Evolutionary conservation across 2,888 invertebrate genomes (phyloP).

Genomic region (Timandra comae): DNA sequence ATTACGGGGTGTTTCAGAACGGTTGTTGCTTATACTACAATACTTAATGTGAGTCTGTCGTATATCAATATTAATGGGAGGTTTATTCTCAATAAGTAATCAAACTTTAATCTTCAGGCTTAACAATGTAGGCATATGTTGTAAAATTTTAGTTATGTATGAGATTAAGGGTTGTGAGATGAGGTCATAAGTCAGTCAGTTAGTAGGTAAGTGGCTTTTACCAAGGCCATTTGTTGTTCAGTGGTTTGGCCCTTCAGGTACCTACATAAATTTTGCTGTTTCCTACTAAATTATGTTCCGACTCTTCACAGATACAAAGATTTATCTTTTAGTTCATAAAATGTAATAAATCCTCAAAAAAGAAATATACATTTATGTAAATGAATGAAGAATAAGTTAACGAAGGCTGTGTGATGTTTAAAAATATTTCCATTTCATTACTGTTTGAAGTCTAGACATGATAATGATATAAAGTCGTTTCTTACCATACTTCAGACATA

Average conservation of each 20-base stretch:
- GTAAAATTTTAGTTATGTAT: conserved; percentile 24
- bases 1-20: neutral
- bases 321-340: neutral
- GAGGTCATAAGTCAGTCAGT: conserved; percentile 38
- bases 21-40: neutral
- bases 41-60: neutral
- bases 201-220: conserved; percentile 39
- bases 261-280: conserved; percentile 34
- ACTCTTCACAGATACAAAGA: conserved; percentile 8
- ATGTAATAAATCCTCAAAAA: neutral
- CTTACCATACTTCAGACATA: too few species aligned
- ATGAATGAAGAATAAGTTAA: too few species aligned
- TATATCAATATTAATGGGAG: too few species aligned
- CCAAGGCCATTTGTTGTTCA: conserved; percentile 37
- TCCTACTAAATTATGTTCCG: conserved; percentile 24
- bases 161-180: conserved; percentile 28
- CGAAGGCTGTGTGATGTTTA: too few species aligned
- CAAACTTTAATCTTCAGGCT: conserved; percentile 15
- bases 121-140: conserved; percentile 16
- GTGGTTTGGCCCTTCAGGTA: conserved; percentile 34
- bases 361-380: too few species aligned
- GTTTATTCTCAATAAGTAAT: conserved; percentile 1
- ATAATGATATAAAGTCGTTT: too few species aligned
- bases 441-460: too few species aligned
- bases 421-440: too few species aligned